Conservation (phyloP, 2,888 invertebrate genomes). For the Fabriciana adippe region DNA sequence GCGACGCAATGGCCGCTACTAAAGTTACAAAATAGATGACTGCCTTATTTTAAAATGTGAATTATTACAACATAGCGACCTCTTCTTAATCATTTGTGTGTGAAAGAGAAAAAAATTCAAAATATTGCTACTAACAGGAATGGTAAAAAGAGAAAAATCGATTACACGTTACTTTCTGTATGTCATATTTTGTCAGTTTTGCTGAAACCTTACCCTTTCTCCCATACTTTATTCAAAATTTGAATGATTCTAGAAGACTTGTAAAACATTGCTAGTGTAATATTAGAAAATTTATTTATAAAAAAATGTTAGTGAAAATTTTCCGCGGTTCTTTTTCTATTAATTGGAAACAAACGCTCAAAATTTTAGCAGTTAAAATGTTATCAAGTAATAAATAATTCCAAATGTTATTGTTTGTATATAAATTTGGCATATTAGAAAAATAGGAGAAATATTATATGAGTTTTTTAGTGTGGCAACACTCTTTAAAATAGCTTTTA, state of each 20-base stretch:
- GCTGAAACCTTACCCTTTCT: neutral
- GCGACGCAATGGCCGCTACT: conserved; percentile 20
- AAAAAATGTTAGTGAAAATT: conserved; percentile 29
- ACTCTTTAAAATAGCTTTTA: conserved; percentile 14
- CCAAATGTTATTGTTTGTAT: conserved; percentile 24
- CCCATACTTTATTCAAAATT: conserved; percentile 4
- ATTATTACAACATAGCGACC: conserved; percentile 9
- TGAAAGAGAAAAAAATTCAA: neutral
- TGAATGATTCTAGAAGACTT: conserved; percentile 29
- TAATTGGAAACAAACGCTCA: conserved; percentile 51
- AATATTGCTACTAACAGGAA: neutral
- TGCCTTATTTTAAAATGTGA: conserved; percentile 30
- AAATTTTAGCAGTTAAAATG: conserved; percentile 41
- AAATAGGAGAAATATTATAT: conserved; percentile 15
- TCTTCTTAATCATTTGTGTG: neutral
- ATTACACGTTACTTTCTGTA: neutral
- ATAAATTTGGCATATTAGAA: conserved; percentile 22
- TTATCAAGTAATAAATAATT: conserved; percentile 18
- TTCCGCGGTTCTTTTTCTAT: conserved; percentile 28
- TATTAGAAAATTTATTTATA: conserved; percentile 30
- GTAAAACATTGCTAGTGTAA: conserved; percentile 39
- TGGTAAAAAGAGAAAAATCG: neutral
- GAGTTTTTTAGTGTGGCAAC: conserved; percentile 13
- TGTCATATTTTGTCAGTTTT: neutral
- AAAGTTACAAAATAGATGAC: conserved; percentile 23